Percentiles rank a stretch among this genome's conserved stretches.
phyloP scores from a whole-genome alignment of 2,113 vertebrate species.

The Etheostoma spectabile region DNA sequence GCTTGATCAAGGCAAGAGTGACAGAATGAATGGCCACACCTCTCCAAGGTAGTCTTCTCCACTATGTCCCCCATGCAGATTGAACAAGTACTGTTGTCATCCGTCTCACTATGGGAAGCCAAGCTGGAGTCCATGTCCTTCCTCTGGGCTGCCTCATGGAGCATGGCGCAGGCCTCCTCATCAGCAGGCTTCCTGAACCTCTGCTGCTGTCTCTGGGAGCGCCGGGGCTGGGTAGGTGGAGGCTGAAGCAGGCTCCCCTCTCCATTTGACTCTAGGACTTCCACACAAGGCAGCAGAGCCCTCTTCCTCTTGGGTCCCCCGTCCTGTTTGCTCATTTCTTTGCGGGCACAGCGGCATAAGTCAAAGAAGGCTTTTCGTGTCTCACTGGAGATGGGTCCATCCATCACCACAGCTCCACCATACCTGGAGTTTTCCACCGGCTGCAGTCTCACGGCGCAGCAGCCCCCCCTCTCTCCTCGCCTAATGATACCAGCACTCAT shows the following conservation, averaged over 20 bases:
- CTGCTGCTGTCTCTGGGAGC: slow-evolving; percentile 86
- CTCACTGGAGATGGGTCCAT: slow-evolving; percentile 87
- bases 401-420: slow-evolving; percentile 80
- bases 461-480: slow-evolving; percentile 93
- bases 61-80: slow-evolving; percentile 96
- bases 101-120: slow-evolving; percentile 72
- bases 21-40: slow-evolving; percentile 93
- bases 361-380: slow-evolving; percentile 87
- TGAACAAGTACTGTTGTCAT: slow-evolving; percentile 89
- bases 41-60: slow-evolving; percentile 91
- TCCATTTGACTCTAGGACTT: slow-evolving; percentile 77
- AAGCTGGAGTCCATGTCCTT: slow-evolving; percentile 70
- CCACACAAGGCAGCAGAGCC: slow-evolving; percentile 84
- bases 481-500: slow-evolving; percentile 90
- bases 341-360: slow-evolving; percentile 89
- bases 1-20: slow-evolving; percentile 92
- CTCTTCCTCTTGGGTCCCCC: slow-evolving; percentile 88
- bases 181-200: slow-evolving; percentile 83
- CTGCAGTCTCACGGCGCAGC: slow-evolving; percentile 91
- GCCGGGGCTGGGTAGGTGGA: slow-evolving; percentile 79
- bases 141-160: slow-evolving; percentile 74
- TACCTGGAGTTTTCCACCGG: slow-evolving; percentile 85
- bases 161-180: slow-evolving; percentile 76
- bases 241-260: slow-evolving; percentile 82
- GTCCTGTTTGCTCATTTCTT: slow-evolving; percentile 90